Percentiles rank a stretch among this genome's conserved stretches.
These are phyloP conservation scores for Ceyx erithaca DNA, from an alignment of 2,797 vertebrate genomes.

Conservation along the genomic window DNA sequence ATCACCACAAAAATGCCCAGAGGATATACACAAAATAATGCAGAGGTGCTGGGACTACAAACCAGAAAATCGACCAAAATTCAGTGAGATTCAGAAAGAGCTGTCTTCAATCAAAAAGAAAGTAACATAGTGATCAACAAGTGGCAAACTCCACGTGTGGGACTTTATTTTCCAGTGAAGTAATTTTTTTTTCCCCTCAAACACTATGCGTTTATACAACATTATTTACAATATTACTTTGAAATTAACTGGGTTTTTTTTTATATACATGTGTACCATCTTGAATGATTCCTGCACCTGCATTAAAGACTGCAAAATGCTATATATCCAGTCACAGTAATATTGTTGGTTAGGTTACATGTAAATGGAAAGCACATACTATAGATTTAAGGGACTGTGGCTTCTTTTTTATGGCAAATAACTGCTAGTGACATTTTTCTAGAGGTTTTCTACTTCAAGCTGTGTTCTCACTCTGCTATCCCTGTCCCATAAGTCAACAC, in stretches of 20 bases:
- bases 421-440: slow-evolving; percentile 32
- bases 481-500: background rate
- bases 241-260: slow-evolving; percentile 47
- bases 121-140: slow-evolving; percentile 71
- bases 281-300: slow-evolving; percentile 49
- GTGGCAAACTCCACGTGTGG: background rate
- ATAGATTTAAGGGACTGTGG: slow-evolving; percentile 41
- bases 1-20: slow-evolving; percentile 93
- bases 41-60: slow-evolving; percentile 96
- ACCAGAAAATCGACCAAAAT: slow-evolving; percentile 92
- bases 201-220: slow-evolving; percentile 64
- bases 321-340: slow-evolving; percentile 54
- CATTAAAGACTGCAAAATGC: slow-evolving; percentile 47
- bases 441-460: slow-evolving; percentile 11
- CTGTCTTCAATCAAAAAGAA: slow-evolving; percentile 89
- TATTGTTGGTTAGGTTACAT: slow-evolving; percentile 52
- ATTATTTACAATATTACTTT: slow-evolving; percentile 72
- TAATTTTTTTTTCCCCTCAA: slow-evolving; percentile 53
- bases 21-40: slow-evolving; percentile 96
- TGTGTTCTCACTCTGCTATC: background rate
- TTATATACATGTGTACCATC: slow-evolving; percentile 35
- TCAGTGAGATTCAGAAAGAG: slow-evolving; percentile 91
- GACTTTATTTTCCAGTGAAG: slow-evolving; percentile 59
- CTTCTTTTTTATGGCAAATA: slow-evolving; percentile 21
- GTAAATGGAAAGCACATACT: slow-evolving; percentile 62